Evolutionary conservation across 2,888 invertebrate genomes (phyloP), one percentile per base, ranked within the genome.

Genomic region (Tanytarsus gracilentus): DNA sequence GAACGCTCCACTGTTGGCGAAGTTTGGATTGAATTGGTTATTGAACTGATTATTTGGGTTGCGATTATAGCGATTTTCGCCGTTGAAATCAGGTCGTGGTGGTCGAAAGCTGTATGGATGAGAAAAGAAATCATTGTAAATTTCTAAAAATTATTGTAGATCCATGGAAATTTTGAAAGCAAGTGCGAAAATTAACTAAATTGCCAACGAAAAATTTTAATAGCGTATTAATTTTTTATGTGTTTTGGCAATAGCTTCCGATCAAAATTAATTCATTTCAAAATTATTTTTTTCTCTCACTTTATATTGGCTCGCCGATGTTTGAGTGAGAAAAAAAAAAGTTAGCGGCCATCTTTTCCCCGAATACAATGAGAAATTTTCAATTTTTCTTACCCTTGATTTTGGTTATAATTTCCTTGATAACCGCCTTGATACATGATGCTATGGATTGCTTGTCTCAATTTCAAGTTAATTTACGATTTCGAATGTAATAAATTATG

Each of bases 391-490:
- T 40, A 56, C 55, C 40, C 55, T 18, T 56, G 55, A 27, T 56
- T 56, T 39, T 58, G 58, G 48, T 48, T 48, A 30, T 39, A 58
- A 11, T 40, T 40, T 58, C 58, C 58, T 48, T 58, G 58, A 58
- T 58, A 58, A n/a, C 40, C 39, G 55, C 58, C 58, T 58, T 58
- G 58, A 48, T 58, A 58, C 58, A 58, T 58, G 7, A 16, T 56
- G 26, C 25, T 8, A 16, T 40, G 36, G 25, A 39, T n/a, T 40
- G 55, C 40, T 56, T 40, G 18, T 56, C 27, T 39, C 26, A 14
- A 14, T 26, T 39, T 21, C 27, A 40, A 26, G 26, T 18, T 39
- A 26, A 26, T 23, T 25, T 39, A 3, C 14, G 39, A 56, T 36
- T 16, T 53, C 30, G n/a, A 33, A 56, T 39, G 25, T 39, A 56